Evolutionary conservation across 2,797 vertebrate genomes (phyloP), one percentile per base, ranked within the genome.

Genomic region (Coilia nasus): DNA sequence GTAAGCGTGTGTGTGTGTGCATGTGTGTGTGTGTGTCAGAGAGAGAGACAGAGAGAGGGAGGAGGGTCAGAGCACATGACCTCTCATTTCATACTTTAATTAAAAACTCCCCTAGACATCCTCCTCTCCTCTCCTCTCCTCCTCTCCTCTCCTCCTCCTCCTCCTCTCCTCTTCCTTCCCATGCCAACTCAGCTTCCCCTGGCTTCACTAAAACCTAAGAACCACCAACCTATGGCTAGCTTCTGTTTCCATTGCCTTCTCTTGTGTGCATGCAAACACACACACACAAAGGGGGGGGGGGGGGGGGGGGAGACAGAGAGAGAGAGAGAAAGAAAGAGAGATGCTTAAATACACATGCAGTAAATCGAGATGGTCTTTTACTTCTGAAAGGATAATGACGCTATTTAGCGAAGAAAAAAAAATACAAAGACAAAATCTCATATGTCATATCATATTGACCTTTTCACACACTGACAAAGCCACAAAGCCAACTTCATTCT

Each of bases 71-170:
- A 86, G 93, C 93, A 93, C 93, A 93, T 95, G 95, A 95, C 95
- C 95, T 95, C 95, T 95, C 94, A 94, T 95, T 95, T 96, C 94
- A 94, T 95, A 95, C 94, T 95, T 95, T 96, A 95, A 96, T 96
- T 96, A 95, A 95, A 95, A 95, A 95, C 95, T 95, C 95, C 94
- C 94, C 94, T 94, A 95, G 94, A 95, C 94, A 94, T 95, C 94
- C 93, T 94, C 91, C 92, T 94, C 93, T 93, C 94, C 94, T 91
- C 90, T 88, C 93, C 94, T 94, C 92, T 90, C 88, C 93, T 93
- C 91, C 92, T 94, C 93, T 93, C 94, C 94, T 91, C 90, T 88
- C 93, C 93, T 86, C 88, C 95, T 93, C 93, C 94, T 95, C 92
- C 46, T 90, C 88, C 93, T 93, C 87, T 88, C 89, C 94, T 93